These are phyloP conservation scores for Liodrosophila aerea DNA, from an alignment of 2,888 invertebrate species.

Conservation along the genomic window DNA sequence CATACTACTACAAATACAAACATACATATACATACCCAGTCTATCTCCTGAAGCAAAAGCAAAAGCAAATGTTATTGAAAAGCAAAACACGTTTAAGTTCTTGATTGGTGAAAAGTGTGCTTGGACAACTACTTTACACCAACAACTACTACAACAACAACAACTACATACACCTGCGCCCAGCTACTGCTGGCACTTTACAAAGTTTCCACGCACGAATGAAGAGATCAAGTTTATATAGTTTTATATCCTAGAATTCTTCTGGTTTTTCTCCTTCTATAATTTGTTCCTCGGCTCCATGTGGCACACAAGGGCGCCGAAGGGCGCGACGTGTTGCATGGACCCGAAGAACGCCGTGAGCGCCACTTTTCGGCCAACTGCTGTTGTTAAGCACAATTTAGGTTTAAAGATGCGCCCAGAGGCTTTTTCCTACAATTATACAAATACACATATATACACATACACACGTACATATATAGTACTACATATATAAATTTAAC, in stretches of 20 bases:
- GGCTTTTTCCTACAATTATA: conserved; percentile 67
- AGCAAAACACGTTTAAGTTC: conserved; percentile 59
- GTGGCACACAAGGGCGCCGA: conserved; percentile 13
- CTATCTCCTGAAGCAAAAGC: conserved; percentile 26
- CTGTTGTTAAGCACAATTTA: conserved; percentile 70
- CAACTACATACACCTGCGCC: background rate
- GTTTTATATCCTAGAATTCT: conserved; percentile 4
- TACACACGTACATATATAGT: conserved; percentile 39
- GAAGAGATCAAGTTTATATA: conserved; percentile 16
- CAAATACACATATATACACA: conserved; percentile 42
- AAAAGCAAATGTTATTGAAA: conserved; percentile 5
- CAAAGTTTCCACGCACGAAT: conserved; percentile 55
- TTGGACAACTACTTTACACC: conserved; percentile 21
- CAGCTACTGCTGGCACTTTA: conserved; percentile 50
- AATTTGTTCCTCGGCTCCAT: conserved; percentile 62
- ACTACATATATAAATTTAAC: conserved; percentile 45
- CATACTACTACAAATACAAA: conserved; percentile 10
- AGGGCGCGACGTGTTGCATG: conserved; percentile 38
- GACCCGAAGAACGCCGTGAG: conserved; percentile 60
- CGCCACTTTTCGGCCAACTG: conserved; percentile 55
- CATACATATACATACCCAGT: conserved; percentile 51
- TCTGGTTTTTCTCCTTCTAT: too few relatives aligned
- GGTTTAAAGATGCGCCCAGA: conserved; percentile 74
- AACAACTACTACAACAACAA: conserved; percentile 13
- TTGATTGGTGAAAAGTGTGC: conserved; percentile 45